Base-by-base conservation (phyloP, 2,797 vertebrate species). In the Cyprinodon diabolis region DNA sequence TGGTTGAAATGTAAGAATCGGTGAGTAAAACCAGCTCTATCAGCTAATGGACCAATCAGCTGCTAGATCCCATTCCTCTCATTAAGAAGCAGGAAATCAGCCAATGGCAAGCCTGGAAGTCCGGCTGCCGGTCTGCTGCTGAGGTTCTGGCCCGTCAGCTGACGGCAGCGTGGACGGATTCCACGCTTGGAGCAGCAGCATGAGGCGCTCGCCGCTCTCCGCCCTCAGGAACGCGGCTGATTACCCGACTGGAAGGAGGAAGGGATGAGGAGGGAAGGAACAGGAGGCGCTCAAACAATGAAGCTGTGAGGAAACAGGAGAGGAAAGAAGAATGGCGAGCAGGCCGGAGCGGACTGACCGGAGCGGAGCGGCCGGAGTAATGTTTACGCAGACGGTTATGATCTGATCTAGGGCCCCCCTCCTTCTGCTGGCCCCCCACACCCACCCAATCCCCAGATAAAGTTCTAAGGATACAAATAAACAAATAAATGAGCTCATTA, bases 241-340 rank as follows among this genome's bases (percentile, higher is more conserved):
- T 43, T 43, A 43, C 40, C 4, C 40, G 5, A 43, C 40, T 43
- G 40, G 4, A 57, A 71, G 15, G 65, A 66, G 77, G 72, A 63
- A 48, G 66, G 76, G 63, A 43, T 58, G 74, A 23, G 74, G 69
- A 25, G 82, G 81, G 68, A 84, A 77, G 76, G 75, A 83, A 80
- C 66, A 30, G 62, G 74, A 45, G 10, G 68, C 40, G 0, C 71
- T 80, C 63, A 43, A 23, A 83, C 87, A 83, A 85, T 83, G 83
- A 75, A 13, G 71, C 87, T 0, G 2, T 4, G 72, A 89, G 85
- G 87, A 88, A 86, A 79, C 6, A 62, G 79, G 84, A 77, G 0
- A 5, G 45, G 79, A 82, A 78, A 76, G 81, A 77, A 69, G 47
- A 37, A 68, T 35, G 48, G 49, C 19, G 13, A 0, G 48, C 25